Base-by-base conservation (phyloP, 2,888 invertebrate genomes). In the Diabrotica balteata region DNA sequence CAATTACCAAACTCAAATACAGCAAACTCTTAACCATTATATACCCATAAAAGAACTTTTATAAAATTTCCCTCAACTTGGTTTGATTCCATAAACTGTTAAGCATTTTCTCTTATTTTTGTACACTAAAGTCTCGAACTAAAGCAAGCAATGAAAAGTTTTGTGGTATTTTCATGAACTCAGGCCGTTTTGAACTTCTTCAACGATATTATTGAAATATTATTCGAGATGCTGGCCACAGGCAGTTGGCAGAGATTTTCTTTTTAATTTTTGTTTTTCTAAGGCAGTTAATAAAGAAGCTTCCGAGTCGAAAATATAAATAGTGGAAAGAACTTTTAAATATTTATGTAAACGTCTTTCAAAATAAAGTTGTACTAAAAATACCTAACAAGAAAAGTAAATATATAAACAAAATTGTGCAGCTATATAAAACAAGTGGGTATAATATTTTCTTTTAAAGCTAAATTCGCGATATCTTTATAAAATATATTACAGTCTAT, bases 171-270 rank as follows among this genome's bases (percentile, higher is more conserved):
- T 67, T 63, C 67, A 63, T 63, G 62, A 63, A 59, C 67, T 63
- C 44, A 57, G 52, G 43, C 58, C 51, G 63, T 44, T 58, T 57
- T 45, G 58, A 50, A 61, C 67, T 67, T 63, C 67, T 63, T 63
- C 49, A 58, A 67, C 63, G 54, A 63, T 53, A 63, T 67, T 67
- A 67, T 67, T 67, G 67, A 67, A 67, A 67, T 67, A 67, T 67
- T 67, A 67, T 67, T 67, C 67, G 59, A 59, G 67, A 67, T 63
- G 67, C 60, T 59, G 62, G 62, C 67, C 59, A 67, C 63, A 59
- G 59, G 63, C 60, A 63, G 63, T 67, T 63, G 53, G 51, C 47
- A 63, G 47, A 52, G 52, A 43, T 67, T 63, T 66, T 67, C 51
- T 44, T 67, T 65, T 59, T 51, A 49, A 32, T 65, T 59, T 54